phyloP scores from a whole-genome alignment of 2,888 invertebrate species.

The Trypoxylon attenuatum region DNA sequence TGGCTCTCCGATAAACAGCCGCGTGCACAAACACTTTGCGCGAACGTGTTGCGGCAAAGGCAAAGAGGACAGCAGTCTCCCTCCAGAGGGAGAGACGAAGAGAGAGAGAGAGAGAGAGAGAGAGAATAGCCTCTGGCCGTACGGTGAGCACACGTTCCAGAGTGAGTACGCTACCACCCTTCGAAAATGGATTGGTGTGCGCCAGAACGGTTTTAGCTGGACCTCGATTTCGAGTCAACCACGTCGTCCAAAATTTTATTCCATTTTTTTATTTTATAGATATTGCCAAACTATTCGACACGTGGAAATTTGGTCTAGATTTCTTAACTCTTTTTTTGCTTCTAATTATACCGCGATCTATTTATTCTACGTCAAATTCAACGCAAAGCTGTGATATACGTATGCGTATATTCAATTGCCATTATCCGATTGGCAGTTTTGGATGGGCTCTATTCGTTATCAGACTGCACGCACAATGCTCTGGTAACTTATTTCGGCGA shows the following conservation, averaged over 20 bases:
- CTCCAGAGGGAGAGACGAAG: too few relatives aligned
- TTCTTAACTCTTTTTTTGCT: not conserved
- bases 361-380: too few relatives aligned
- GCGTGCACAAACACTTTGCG: slow-evolving; percentile 42
- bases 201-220: slow-evolving; percentile 10
- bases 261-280: too few relatives aligned
- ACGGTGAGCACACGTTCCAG: slow-evolving; percentile 45
- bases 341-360: not conserved
- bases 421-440: not conserved
- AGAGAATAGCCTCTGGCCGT: slow-evolving; percentile 28
- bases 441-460: not conserved
- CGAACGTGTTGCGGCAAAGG: slow-evolving; percentile 25
- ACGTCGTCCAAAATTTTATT: too few relatives aligned
- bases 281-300: too few relatives aligned
- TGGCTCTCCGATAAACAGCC: slow-evolving; percentile 48
- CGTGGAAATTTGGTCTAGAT: not conserved
- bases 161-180: too few relatives aligned
- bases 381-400: too few relatives aligned
- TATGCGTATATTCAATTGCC: too few relatives aligned
- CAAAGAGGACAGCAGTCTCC: not conserved
- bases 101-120: slow-evolving; percentile 17
- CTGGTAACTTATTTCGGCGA: slow-evolving; percentile 21
- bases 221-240: slow-evolving; percentile 38
- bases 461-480: not conserved
- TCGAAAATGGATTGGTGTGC: slow-evolving; percentile 50